Evolutionary conservation across 1,140 invertebrate species (phyloP).

Genomic region (Dendroctonus valens): DNA sequence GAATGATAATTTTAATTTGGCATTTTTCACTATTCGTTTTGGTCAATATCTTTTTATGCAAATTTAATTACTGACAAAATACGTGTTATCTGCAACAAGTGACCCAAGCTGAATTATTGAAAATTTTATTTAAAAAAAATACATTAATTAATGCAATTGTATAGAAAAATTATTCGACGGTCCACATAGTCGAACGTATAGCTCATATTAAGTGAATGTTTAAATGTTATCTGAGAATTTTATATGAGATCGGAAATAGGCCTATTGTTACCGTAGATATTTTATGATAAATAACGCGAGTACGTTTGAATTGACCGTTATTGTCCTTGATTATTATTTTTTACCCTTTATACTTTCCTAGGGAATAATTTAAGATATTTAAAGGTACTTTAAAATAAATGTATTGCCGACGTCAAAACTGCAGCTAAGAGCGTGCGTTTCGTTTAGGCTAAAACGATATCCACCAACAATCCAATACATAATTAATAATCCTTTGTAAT

Average conservation of each 20-base stretch:
- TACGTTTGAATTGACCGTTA: too few relatives aligned
- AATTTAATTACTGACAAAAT: too few relatives aligned
- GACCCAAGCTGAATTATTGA: too few relatives aligned
- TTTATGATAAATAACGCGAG: too few relatives aligned
- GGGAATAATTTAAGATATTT: background rate
- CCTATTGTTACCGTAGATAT: conserved; percentile 5
- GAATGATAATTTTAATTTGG: too few relatives aligned
- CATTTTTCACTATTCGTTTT: too few relatives aligned
- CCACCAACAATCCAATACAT: conserved; percentile 3
- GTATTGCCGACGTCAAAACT: background rate
- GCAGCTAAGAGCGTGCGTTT: background rate
- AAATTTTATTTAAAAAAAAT: background rate
- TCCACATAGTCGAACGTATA: too few relatives aligned
- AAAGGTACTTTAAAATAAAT: background rate
- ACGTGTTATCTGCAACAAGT: too few relatives aligned
- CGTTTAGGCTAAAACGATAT: background rate
- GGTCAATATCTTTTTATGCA: too few relatives aligned
- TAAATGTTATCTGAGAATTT: conserved; percentile 5
- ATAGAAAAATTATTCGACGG: too few relatives aligned
- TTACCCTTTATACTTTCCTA: conserved; percentile 1
- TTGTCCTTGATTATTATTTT: too few relatives aligned
- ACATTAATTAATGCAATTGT: background rate
- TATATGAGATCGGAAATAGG: background rate
- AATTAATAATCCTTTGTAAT: conserved; percentile 3
- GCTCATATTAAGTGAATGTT: too few relatives aligned